These are phyloP conservation scores for Leptinotarsa rubiginosa DNA, from an alignment of 2,888 invertebrate genomes.

Conservation along the genomic window DNA sequence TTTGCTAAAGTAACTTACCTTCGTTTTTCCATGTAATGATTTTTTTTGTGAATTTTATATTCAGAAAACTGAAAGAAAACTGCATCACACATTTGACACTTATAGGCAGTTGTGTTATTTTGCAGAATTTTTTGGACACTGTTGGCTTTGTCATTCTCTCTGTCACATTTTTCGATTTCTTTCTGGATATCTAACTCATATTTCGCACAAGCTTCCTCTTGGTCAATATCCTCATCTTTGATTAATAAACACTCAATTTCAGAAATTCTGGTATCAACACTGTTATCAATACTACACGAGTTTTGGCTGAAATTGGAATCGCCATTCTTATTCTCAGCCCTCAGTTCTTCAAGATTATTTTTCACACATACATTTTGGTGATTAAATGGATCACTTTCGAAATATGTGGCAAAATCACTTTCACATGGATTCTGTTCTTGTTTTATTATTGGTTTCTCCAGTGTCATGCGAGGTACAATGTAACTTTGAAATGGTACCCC, in stretches of 20 bases:
- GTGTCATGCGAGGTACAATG: not conserved
- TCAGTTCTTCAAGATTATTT: not conserved
- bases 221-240: not conserved
- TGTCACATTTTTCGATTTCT: constrained; percentile 10
- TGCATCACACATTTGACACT: constrained; percentile 51
- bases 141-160: constrained; percentile 7
- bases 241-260: constrained; percentile 6
- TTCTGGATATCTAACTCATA: constrained; percentile 8
- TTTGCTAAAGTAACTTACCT: constrained; percentile 33
- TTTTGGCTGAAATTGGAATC: not conserved
- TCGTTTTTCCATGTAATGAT: constrained; percentile 55
- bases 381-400: no score
- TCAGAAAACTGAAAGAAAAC: constrained; percentile 50
- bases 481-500: not conserved
- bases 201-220: constrained; percentile 8
- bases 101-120: constrained; percentile 46
- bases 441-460: no score
- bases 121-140: constrained; percentile 5
- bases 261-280: not conserved
- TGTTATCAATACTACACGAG: not conserved
- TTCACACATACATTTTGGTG: not conserved
- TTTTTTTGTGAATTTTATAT: constrained; percentile 51
- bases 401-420: not conserved
- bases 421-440: not conserved
- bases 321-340: not conserved